These are phyloP conservation scores for Chloebia gouldiae DNA, from an alignment of 2,113 vertebrate genomes.

Conservation along the genomic window DNA sequence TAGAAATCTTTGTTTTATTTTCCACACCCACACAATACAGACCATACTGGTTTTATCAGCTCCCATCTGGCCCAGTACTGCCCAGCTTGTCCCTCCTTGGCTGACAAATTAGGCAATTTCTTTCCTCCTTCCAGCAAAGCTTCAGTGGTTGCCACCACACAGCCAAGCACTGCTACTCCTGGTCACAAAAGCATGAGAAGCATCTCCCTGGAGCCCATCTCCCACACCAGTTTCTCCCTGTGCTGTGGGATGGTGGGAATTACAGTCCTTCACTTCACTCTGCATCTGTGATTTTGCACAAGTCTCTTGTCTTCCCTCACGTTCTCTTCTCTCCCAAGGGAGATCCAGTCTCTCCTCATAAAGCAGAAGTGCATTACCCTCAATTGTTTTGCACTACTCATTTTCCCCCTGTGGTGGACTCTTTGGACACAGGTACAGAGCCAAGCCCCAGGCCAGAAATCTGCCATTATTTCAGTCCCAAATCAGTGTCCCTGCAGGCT, in stretches of 20 bases:
- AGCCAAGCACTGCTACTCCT: neutral
- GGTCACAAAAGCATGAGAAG: neutral
- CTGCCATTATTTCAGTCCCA: neutral
- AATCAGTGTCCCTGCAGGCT: neutral
- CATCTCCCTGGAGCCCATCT: neutral
- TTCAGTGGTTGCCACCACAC: neutral
- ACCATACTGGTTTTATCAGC: neutral
- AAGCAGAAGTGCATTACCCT: neutral
- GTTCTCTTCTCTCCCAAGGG: neutral
- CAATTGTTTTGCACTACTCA: neutral
- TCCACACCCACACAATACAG: neutral
- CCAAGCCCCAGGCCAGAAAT: neutral
- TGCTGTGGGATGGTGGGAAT: rapidly evolving
- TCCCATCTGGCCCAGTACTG: neutral
- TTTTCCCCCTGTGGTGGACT: neutral
- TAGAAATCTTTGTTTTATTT: neutral
- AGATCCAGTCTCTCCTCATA: neutral
- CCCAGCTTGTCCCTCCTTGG: neutral
- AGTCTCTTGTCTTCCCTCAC: rapidly evolving
- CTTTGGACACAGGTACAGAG: neutral
- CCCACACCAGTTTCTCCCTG: neutral
- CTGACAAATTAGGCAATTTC: neutral
- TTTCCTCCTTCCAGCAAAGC: neutral
- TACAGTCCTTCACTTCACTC: neutral
- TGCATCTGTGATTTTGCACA: neutral